Base-by-base conservation (phyloP, 2,113 vertebrate genomes). In the Scatophagus argus region DNA sequence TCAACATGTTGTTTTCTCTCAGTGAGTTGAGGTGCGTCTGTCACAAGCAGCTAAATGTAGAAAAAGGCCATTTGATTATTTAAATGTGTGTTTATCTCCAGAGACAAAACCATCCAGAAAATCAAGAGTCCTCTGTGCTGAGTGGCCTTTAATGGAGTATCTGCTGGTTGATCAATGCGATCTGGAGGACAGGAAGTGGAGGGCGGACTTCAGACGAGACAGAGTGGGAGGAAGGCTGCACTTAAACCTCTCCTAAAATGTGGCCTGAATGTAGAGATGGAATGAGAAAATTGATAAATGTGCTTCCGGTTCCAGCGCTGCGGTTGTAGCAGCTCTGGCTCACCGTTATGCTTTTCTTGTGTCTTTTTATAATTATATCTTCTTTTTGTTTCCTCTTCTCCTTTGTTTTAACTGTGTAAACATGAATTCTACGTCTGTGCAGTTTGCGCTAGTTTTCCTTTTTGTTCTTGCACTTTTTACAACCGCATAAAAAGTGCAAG, bases 101-200 rank as follows among this genome's bases (percentile, higher is more conserved):
- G 65, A 29, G 39, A 41, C 54, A 11, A n/a, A 21, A 19, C 19
- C 29, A 31, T 12, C 13, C 32, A 2, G 13, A 44, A 60, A 54
- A 27, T 58, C 46, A 49, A 36, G 2, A 38, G 21, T 13, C 4
- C 52, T 13, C 41, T 76, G 77, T 17, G 32, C 73, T 62, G 74
- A 74, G 84, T 64, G 6, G 39, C n/a, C 34, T 43, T 55, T 80
- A 80, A 73, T 70, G 52, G 32, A 58, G 44, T 36, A 55, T 59
- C 34, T 79, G 72, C 36, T 39, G 65, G 67, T 9, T 8, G n/a
- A 67, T 58, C 11, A 4, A 59, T 60, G 43, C 11, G 23, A 60
- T 62, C 31, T 23, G 4, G 52, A 39, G 47, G 59, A 25, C 52
- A 47, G 49, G 14, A 25, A 2, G 39, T 16, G 38, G 2, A 12